Percentiles rank a stretch among this genome's conserved stretches.
phyloP scores from a whole-genome alignment of 2,113 vertebrate species.

The Hyperopisus bebe region DNA sequence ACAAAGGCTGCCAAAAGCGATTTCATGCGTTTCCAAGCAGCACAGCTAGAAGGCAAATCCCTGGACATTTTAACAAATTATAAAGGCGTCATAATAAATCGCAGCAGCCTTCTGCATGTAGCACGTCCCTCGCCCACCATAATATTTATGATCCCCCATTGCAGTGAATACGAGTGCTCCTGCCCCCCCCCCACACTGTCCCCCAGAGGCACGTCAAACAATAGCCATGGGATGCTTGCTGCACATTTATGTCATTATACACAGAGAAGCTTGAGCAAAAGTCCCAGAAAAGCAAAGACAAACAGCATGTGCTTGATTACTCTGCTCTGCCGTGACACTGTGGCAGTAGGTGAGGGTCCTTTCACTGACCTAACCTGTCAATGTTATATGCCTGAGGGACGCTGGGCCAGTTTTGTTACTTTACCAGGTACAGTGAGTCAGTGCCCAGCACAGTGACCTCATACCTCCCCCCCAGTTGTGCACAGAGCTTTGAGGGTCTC shows the following conservation, averaged over 20 bases:
- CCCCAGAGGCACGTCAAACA: background rate
- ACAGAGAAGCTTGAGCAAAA: background rate
- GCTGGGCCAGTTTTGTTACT: background rate
- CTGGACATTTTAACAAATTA: background rate
- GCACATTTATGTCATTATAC: background rate
- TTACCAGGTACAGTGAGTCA: background rate
- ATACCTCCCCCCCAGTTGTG: background rate
- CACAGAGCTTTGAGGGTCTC: background rate
- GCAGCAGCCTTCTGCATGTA: background rate
- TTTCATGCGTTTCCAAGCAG: background rate
- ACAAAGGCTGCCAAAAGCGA: background rate
- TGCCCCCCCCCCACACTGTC: background rate
- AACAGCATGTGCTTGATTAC: background rate
- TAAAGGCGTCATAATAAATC: background rate
- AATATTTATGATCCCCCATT: background rate
- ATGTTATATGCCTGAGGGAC: slow-evolving; percentile 33
- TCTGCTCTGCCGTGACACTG: background rate
- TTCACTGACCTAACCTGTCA: slow-evolving; percentile 33
- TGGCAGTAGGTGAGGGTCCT: background rate
- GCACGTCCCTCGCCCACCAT: background rate
- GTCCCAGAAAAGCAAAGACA: background rate
- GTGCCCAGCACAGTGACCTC: background rate
- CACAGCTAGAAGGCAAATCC: background rate
- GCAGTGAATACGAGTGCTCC: background rate
- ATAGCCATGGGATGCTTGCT: background rate